These are phyloP conservation scores for Ochlodes sylvanus DNA, from an alignment of 2,888 invertebrate species.

Conservation along the genomic window DNA sequence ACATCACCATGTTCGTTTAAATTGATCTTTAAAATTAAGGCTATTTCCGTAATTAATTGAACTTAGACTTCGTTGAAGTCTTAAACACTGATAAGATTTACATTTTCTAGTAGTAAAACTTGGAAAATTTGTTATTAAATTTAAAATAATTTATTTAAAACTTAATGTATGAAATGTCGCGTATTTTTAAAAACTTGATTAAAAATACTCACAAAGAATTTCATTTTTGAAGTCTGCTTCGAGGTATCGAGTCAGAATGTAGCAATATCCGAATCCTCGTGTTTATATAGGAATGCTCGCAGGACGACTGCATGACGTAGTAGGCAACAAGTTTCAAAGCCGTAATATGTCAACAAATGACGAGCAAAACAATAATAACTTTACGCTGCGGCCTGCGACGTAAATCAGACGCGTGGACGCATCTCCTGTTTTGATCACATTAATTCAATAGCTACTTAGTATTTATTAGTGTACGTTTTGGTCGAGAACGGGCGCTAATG, in stretches of 20 bases:
- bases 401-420: no score
- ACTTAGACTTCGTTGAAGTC: slow-evolving; percentile 10
- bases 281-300: slow-evolving; percentile 56
- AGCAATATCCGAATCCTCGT: slow-evolving; percentile 43
- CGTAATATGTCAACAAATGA: not conserved
- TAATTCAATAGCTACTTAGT: no score
- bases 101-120: no score
- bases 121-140: no score
- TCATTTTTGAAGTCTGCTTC: slow-evolving; percentile 54
- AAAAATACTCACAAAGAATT: slow-evolving; percentile 61
- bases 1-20: no score
- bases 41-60: no score
- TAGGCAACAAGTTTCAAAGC: slow-evolving; percentile 5
- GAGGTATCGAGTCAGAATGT: slow-evolving; percentile 47
- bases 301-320: slow-evolving; percentile 43
- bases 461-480: no score
- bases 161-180: no score
- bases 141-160: no score
- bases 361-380: slow-evolving; percentile 18
- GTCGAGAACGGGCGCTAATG: no score
- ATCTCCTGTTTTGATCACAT: no score
- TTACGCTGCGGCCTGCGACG: slow-evolving; percentile 18
- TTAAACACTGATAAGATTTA: not conserved
- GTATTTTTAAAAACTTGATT: not conserved
- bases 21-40: no score